phyloP scores from a whole-genome alignment of 2,113 vertebrate species.

The Rhizomys pruinosus region DNA sequence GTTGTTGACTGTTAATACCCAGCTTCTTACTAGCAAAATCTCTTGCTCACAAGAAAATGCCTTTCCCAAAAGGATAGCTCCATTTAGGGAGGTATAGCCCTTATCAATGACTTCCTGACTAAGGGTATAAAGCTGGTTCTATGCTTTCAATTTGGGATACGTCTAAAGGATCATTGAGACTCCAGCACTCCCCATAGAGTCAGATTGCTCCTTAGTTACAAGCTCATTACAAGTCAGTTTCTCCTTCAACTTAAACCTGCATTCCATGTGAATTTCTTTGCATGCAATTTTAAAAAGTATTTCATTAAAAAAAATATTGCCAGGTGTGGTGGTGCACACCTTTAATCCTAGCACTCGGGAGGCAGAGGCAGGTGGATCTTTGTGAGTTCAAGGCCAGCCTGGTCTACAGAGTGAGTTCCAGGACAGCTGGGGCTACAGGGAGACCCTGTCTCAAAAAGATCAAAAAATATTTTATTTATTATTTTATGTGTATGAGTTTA shows the following conservation, averaged over 20 bases:
- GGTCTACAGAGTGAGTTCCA: too few relatives aligned
- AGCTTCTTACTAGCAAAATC: background rate
- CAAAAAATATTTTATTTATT: too few relatives aligned
- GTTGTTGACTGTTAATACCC: background rate
- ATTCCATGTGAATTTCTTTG: background rate
- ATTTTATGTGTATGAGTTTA: too few relatives aligned
- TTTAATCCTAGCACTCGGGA: too few relatives aligned
- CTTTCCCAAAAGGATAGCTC: background rate
- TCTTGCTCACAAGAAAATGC: background rate
- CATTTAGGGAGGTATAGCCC: background rate
- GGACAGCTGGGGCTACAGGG: too few relatives aligned
- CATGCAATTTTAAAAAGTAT: too few relatives aligned
- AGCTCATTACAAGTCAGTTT: background rate
- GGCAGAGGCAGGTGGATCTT: too few relatives aligned
- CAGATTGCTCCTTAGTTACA: background rate
- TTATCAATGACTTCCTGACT: background rate
- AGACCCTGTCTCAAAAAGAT: too few relatives aligned
- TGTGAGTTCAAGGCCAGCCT: too few relatives aligned
- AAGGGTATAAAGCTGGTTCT: background rate
- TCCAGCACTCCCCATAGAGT: background rate
- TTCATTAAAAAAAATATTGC: too few relatives aligned
- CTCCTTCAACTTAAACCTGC: too few relatives aligned
- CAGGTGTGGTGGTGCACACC: too few relatives aligned
- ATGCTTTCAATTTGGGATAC: background rate
- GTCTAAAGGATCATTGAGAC: background rate